phyloP scores from a whole-genome alignment of 1,140 invertebrate species.

The Acromyrmex echinatior region DNA sequence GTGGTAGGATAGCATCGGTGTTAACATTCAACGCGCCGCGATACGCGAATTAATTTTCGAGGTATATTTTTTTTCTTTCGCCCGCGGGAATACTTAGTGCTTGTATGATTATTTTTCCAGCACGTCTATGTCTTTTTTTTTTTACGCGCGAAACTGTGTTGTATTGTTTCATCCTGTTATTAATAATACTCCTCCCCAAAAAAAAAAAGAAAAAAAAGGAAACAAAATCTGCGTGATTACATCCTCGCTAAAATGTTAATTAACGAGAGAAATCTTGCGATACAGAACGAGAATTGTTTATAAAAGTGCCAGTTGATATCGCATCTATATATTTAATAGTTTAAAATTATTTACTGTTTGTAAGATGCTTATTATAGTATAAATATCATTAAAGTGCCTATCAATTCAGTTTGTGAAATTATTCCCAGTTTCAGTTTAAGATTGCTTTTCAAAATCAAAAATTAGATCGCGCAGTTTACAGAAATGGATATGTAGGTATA shows the following conservation, averaged over 20 bases:
- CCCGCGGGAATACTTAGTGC: constrained; percentile 35
- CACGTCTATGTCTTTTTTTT: not conserved
- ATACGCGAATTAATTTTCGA: constrained; percentile 57
- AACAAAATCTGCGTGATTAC: not conserved
- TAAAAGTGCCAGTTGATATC: not conserved
- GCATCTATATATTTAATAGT: no score
- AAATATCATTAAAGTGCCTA: no score
- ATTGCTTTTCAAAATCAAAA: no score
- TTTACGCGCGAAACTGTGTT: not conserved
- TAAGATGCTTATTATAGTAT: no score
- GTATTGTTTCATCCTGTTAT: not conserved
- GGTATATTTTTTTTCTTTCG: not conserved
- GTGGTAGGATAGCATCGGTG: constrained; percentile 42
- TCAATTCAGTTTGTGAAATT: no score
- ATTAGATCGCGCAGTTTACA: no score
- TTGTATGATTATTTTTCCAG: constrained; percentile 13
- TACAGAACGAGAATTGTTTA: not conserved
- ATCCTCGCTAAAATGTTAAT: not conserved
- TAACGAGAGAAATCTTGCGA: not conserved
- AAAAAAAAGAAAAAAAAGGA: not conserved
- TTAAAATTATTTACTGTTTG: no score
- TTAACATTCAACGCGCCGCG: constrained; percentile 51
- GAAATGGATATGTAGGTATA: no score
- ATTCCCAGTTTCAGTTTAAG: no score
- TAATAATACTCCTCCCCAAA: not conserved